Evolutionary conservation across 2,888 invertebrate species (phyloP), one percentile per base, ranked within the genome.

Genomic region (Epinotia brunnichana): DNA sequence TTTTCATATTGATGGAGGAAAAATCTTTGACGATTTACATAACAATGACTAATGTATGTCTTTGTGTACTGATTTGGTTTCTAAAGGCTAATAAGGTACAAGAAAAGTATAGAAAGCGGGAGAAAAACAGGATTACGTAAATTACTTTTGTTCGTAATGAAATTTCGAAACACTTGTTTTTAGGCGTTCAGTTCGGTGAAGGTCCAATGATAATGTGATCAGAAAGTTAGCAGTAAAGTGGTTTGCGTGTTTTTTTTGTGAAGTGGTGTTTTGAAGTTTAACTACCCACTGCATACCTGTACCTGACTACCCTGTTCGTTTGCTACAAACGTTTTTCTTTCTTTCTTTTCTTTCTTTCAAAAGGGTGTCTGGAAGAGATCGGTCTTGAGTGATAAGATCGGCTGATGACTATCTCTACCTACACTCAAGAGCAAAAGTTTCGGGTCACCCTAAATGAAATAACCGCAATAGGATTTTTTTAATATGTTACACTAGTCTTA

Each of bases 1-100:
- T 82, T 82, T 82, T 81, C 77, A 78, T 80, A 81, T 79, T 83
- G 82, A 80, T 82, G 76, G 80, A 78, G 77, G 77, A 78, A 74
- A 69, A 75, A 76, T 70, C 74, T 78, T 73, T 59, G 48, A 10
- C 54, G 24, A 62, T 69, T 69, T 53, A n/a, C 69, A 69, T 60
- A 13, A 59, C 35, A 68, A 68, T 59, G 19, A 17, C 29, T 59
- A 59, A 35, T 61, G 39, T 61, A 41, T 51, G 69, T 53, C 51
- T 41, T 61, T 69, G 53, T 69, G 21, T 59, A 4, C n/a, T 15
- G 19, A 21, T 17, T 9, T 60, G 69, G 51, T 53, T 69, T 53
- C 21, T 39, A 7, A n/a, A 21, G n/a, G 59, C 60, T 69, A 51
- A 57, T 59, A 24, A 41, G 68, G n/a, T 61, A 24, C 3, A 51